phyloP scores from a whole-genome alignment of 2,797 vertebrate genomes.

The Schizothorax lantsangensis region DNA sequence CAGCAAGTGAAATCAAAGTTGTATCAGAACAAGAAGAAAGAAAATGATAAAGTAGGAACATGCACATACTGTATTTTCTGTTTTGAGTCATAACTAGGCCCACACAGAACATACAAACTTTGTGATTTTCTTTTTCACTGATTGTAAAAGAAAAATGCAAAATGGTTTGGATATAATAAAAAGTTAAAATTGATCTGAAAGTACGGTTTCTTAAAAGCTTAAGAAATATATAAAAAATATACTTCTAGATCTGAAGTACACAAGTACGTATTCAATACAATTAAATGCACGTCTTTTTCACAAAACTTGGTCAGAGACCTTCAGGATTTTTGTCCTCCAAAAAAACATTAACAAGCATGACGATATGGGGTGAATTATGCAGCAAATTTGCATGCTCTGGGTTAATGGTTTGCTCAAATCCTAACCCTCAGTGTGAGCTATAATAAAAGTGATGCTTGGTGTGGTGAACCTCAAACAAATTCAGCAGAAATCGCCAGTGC shows the following conservation, averaged over 20 bases:
- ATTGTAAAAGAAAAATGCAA: background rate
- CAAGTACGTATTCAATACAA: background rate
- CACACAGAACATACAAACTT: background rate
- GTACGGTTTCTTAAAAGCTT: no score
- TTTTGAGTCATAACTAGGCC: constrained; percentile 12
- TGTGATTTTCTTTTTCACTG: background rate
- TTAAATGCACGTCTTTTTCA: background rate
- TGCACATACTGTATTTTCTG: background rate
- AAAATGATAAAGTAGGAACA: background rate
- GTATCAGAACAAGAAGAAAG: background rate
- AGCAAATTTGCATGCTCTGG: background rate
- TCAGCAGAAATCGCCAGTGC: background rate
- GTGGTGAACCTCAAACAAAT: background rate
- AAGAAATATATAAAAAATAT: background rate
- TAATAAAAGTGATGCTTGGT: background rate
- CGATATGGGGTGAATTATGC: background rate
- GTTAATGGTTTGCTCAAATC: background rate
- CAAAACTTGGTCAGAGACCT: background rate
- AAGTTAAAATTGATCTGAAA: background rate
- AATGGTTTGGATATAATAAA: background rate
- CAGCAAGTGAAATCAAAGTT: background rate
- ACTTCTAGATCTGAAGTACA: no score
- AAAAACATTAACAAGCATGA: background rate
- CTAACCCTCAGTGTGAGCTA: background rate
- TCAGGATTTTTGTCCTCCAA: background rate